Conservation (phyloP, 2,797 vertebrate genomes). For the Adrianichthys oophorus region DNA sequence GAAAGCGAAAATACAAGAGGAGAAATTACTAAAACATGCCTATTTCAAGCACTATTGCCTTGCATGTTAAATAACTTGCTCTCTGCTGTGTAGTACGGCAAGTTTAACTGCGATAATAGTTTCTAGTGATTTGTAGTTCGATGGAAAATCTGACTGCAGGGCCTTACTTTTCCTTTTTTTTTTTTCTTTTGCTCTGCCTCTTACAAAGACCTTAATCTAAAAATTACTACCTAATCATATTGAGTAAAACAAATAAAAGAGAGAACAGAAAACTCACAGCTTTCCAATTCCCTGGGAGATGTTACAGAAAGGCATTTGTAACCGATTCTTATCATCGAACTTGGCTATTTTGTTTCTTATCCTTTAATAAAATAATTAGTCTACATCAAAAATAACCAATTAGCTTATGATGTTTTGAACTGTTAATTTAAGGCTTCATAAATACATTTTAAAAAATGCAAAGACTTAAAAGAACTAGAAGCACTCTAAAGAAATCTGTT, state of each 20-base stretch:
- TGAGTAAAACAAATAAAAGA: conserved; percentile 1
- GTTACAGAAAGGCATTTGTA: not conserved
- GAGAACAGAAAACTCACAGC: conserved; percentile 4
- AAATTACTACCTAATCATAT: conserved; percentile 14
- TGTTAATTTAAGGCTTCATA: not conserved
- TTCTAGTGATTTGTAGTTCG: conserved; percentile 11
- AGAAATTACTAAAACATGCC: not conserved
- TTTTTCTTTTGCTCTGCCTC: not conserved
- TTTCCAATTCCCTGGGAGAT: not conserved
- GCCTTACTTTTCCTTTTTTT: not conserved
- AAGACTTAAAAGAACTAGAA: not conserved
- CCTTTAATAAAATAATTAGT: too few species aligned
- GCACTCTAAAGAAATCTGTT: too few species aligned
- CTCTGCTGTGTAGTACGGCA: not conserved
- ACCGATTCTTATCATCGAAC: not conserved
- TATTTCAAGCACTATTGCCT: conserved; percentile 1
- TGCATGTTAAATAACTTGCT: not conserved
- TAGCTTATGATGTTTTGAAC: not conserved
- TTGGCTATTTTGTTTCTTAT: not conserved
- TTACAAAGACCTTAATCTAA: conserved; percentile 4
- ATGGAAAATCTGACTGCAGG: conserved; percentile 1
- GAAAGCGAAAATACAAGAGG: not conserved
- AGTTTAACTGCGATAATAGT: not conserved
- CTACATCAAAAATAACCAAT: conserved; percentile 3
- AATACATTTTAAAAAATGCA: not conserved